phyloP scores from a whole-genome alignment of 2,113 vertebrate genomes.

The Ceuthmochares aereus region DNA sequence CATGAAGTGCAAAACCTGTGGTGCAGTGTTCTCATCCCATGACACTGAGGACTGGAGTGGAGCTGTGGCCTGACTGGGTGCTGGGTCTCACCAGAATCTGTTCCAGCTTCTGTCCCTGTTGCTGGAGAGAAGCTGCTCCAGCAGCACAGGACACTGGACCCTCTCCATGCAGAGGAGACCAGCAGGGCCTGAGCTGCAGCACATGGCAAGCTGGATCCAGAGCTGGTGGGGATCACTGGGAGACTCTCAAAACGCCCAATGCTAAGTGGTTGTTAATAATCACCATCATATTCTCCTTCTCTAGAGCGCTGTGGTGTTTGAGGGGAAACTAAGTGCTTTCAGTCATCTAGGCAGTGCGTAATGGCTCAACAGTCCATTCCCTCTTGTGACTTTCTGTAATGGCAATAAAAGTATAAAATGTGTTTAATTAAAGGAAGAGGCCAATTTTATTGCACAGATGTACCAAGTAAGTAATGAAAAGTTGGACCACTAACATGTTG shows the following conservation, averaged over 20 bases:
- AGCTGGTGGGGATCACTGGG: no score
- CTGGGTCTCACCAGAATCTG: neutral
- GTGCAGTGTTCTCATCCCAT: neutral
- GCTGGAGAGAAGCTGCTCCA: neutral
- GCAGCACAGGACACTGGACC: rapidly evolving
- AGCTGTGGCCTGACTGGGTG: neutral
- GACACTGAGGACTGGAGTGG: neutral
- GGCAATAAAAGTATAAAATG: constrained; percentile 35
- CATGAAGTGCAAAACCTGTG: neutral
- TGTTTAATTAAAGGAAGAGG: constrained; percentile 59
- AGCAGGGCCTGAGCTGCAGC: no score
- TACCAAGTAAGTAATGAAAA: constrained; percentile 22
- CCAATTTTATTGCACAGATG: constrained; percentile 18
- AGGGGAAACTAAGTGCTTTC: no score
- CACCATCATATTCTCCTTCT: no score
- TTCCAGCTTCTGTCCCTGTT: neutral
- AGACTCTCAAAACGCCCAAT: no score
- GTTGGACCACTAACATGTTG: neutral
- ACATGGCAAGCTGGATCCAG: no score
- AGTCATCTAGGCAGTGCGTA: no score
- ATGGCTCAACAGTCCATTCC: no score
- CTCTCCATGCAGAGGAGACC: no score
- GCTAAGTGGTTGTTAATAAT: no score
- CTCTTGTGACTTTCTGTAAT: constrained; percentile 16
- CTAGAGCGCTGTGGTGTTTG: no score